Conservation (phyloP, 2,797 vertebrate genomes). For the Avahi laniger region DNA sequence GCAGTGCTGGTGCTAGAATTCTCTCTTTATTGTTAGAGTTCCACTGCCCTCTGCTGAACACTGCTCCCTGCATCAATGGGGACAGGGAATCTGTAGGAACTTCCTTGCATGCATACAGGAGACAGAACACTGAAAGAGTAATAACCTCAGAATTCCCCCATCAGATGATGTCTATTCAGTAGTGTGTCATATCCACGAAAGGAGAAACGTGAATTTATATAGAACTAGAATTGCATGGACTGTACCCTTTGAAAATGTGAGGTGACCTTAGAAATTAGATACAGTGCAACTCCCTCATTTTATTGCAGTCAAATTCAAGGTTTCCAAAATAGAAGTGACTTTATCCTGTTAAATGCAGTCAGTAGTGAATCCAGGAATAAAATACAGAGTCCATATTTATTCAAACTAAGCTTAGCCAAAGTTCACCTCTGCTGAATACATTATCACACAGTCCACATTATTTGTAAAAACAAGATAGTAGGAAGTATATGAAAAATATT, state of each 20-base stretch:
- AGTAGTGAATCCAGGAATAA: background rate
- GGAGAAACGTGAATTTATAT: background rate
- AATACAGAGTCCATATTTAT: background rate
- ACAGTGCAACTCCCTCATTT: background rate
- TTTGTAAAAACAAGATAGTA: background rate
- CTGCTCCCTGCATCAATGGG: background rate
- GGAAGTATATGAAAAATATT: background rate
- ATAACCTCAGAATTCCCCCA: background rate
- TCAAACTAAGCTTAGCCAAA: background rate
- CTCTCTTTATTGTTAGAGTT: background rate
- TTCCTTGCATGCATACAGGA: background rate
- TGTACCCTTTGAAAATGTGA: background rate
- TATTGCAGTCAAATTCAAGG: background rate
- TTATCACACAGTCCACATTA: background rate
- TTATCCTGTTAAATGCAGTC: background rate
- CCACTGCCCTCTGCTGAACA: constrained; percentile 73
- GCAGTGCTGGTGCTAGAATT: background rate
- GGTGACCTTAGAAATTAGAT: background rate
- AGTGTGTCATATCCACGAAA: background rate
- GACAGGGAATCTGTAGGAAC: background rate
- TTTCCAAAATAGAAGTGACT: background rate
- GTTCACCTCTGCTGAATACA: background rate
- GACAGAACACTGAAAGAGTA: background rate
- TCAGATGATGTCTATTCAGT: background rate
- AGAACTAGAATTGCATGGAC: background rate